Conservation (phyloP, 2,888 invertebrate species). For the Cancer borealis region DNA sequence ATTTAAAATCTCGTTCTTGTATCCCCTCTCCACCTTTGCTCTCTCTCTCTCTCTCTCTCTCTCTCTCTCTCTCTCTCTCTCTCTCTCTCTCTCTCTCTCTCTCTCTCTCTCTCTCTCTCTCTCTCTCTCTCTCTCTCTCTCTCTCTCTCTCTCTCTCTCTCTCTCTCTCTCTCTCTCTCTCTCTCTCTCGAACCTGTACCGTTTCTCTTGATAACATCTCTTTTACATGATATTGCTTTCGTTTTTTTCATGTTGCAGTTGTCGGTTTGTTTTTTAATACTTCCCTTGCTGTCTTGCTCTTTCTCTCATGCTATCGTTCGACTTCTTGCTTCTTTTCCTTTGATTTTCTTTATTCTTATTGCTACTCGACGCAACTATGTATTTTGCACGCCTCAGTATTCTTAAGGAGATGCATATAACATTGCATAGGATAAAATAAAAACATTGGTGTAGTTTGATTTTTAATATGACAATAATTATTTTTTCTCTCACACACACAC, state of each 20-base stretch:
- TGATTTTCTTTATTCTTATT: background rate
- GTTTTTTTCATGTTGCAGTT: background rate
- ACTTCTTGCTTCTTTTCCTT: background rate
- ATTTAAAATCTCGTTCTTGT: background rate
- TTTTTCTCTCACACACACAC: background rate
- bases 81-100: conserved; percentile 24
- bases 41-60: too few relatives aligned
- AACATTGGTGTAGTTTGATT: too few relatives aligned
- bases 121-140: background rate
- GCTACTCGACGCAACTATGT: background rate
- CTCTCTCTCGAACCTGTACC: background rate
- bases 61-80: conserved; percentile 23
- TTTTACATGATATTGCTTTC: background rate
- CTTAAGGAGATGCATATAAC: background rate
- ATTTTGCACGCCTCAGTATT: background rate
- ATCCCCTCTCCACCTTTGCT: background rate
- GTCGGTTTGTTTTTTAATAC: background rate
- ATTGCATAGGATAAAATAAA: too few relatives aligned
- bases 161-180: too few relatives aligned
- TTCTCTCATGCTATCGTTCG: background rate
- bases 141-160: background rate
- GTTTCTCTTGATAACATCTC: conserved; percentile 20
- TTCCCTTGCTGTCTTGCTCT: background rate
- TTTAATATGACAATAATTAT: too few relatives aligned
- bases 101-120: conserved; percentile 1